Evolutionary conservation across 2,888 invertebrate species (phyloP).

Genomic region (Nephrocerus scutellatus): DNA sequence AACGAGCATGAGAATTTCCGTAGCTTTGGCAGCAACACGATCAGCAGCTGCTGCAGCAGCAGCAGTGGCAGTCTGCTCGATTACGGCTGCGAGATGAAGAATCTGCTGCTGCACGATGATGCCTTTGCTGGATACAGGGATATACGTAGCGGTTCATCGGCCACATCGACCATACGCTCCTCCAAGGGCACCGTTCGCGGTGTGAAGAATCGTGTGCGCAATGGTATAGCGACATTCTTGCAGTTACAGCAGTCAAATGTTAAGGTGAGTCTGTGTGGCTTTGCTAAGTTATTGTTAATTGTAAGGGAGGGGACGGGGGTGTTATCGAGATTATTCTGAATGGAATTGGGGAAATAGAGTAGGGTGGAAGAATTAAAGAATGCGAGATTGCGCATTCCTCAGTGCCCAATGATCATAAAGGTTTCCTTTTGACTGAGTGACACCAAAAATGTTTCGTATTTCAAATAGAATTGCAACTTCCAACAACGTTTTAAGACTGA

Average conservation of each 20-base stretch:
- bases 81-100: conserved; percentile 27
- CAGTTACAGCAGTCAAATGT: conserved; percentile 67
- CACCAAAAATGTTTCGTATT: too few species aligned
- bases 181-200: conserved; percentile 89
- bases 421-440: too few species aligned
- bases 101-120: conserved; percentile 49
- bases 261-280: conserved; percentile 64
- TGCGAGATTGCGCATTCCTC: too few species aligned
- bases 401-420: too few species aligned
- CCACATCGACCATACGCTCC: conserved; percentile 76
- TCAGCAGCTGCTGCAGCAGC: conserved; percentile 9
- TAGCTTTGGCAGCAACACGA: conserved; percentile 26
- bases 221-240: conserved; percentile 91
- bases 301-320: too few species aligned
- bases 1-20: conserved; percentile 54
- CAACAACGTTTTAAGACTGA: too few species aligned
- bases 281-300: too few species aligned
- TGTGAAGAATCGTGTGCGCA: conserved; percentile 87
- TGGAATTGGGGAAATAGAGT: too few species aligned
- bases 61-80: conserved; percentile 6
- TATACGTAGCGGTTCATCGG: conserved; percentile 51
- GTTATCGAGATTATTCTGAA: too few species aligned
- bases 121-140: conserved; percentile 76
- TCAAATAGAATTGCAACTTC: too few species aligned
- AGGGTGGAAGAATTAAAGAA: too few species aligned